Base-by-base conservation (phyloP, 2,797 vertebrate species). In the Eptatretus atami region DNA sequence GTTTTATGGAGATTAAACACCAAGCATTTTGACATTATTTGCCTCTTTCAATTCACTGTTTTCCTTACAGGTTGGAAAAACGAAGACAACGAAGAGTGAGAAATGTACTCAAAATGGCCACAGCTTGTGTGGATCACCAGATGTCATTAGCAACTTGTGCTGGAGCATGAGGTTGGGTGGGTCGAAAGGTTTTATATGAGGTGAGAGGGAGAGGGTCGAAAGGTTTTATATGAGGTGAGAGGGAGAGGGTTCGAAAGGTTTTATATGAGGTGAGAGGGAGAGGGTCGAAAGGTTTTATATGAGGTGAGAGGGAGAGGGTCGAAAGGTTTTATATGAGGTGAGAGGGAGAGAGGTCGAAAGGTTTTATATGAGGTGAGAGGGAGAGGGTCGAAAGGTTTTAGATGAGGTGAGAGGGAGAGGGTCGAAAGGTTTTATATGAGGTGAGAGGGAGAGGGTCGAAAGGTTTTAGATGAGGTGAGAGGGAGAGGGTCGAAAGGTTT, bases 101-200 rank as follows among this genome's bases (percentile, higher is more conserved):
- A 60, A 19, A 61, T 25, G 57, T 61, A 25, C 57, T n/a, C n/a
- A 61, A n/a, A 61, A 12, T 10, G 6, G 55, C 6, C 6, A 24
- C 6, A 2, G 6, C 15, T 6, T 9, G 55, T 9, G 6, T 15
- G 2, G 6, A 24, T 15, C 2, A 2, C 3, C 6, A 24, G 6
- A 24, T 15, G 55, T 15, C 8, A 60, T 60, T 15, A 10, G 55
- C 6, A 24, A 60, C 19, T 15, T 6, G 55, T 15, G 9, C 13
- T 13, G 5, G 55, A 24, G 54, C 15, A 15, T 13, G 54, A 60
- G 4, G 55, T 15, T 2, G 55, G 15, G 55, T 15, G 55, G 6
- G 10, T 6, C 2, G 55, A 24, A 10, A 10, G 55, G 55, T 15
- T 8, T 60, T 15, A 24, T 3, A 24, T 6, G 6, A 6, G 55